Evolutionary conservation across 2,113 vertebrate species (phyloP), one percentile per base, ranked within the genome.

Genomic region (Nesogale talazaci): DNA sequence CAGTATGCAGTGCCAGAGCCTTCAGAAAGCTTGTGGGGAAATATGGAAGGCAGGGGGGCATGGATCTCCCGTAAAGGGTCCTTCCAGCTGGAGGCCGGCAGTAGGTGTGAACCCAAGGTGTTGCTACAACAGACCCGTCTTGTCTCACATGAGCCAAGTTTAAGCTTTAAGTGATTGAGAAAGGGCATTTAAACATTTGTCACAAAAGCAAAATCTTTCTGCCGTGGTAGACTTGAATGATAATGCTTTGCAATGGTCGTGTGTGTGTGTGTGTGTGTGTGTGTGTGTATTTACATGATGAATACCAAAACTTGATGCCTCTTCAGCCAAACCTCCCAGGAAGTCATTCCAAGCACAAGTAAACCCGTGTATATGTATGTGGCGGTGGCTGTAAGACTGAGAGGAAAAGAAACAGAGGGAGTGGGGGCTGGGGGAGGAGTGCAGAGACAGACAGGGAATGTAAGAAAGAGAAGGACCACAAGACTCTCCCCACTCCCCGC

Each of bases 401-500:
- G n/a, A 31, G 25, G 70, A 16, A 38, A 34, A 36, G 15, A 19
- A 16, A 0, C 25, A 25, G 4, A 12, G 6, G 29, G 11, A 31
- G 10, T 2, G 22, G 59, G 22, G 16, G 56, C 8, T 61, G 59
- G 59, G 19, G 14, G 31, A 1, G 38, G 1, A 20, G 52, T 4
- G 11, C 16, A 74, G 19, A 7, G 5, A 17, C 40, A 65, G 22
- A 5, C 9, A 6, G 25, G 2, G 10, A 77, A 46, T 0, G 9
- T 12, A 7, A 20, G 6, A 57, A 42, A 5, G 46, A 25, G 6
- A 2, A 57, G 0, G 6, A 65, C 22, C 40, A 16, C 1, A 3
- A 3, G 2, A 52, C 46, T 52, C 46, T 52, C 14, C 46, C 46
- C 46, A 1, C 46, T 52, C 46, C 46, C 46, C 2, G 46, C 46